Evolutionary conservation across 2,113 vertebrate genomes (phyloP).

Genomic region (Aepyceros melampus): DNA sequence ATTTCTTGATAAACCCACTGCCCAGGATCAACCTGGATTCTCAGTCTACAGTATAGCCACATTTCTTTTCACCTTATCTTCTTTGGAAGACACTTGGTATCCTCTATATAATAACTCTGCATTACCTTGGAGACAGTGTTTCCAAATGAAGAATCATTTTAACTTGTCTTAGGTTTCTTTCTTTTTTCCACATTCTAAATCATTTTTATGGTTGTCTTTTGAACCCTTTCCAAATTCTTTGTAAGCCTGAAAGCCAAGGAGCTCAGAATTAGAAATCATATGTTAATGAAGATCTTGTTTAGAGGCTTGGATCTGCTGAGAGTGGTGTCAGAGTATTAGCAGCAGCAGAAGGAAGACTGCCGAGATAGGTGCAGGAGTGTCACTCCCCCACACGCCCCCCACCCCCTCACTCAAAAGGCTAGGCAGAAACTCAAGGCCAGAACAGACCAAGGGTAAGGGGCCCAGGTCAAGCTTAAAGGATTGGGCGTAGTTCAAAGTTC

Average conservation of each 20-base stretch:
- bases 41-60: background rate
- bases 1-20: background rate
- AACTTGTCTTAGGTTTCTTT: background rate
- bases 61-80: background rate
- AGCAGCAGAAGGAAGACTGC: background rate
- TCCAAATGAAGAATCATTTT: background rate
- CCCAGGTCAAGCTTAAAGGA: background rate
- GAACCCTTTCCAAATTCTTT: background rate
- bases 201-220: background rate
- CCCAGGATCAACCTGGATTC: background rate
- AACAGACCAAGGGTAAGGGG: background rate
- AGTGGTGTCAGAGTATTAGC: background rate
- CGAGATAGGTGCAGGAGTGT: background rate
- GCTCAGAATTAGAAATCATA: background rate
- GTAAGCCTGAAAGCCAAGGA: constrained; percentile 1
- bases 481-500: background rate
- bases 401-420: background rate
- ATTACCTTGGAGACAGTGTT: background rate
- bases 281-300: background rate
- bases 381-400: background rate
- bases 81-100: background rate
- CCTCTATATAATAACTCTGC: background rate
- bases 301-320: background rate
- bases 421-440: background rate
- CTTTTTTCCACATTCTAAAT: background rate